A percentile compares a stretch with the other conserved stretches of the same genome.
Conservation (phyloP, 2,888 invertebrate genomes). For the Drosophila peninsularis region DNA sequence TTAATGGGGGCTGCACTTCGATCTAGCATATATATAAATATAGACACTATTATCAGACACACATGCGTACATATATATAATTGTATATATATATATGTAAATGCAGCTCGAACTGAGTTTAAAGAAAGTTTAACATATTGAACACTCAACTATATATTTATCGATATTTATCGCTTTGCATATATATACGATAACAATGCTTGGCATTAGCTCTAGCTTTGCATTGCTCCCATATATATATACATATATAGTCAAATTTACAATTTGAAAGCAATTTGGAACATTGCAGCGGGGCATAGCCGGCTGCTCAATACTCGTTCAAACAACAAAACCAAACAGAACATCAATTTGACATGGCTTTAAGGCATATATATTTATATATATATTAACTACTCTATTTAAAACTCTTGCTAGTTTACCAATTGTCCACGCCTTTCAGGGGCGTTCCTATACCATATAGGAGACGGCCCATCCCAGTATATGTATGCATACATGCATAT, state of each 20-base stretch:
- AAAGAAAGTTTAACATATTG: slow-evolving; percentile 24
- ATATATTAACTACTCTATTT: background rate
- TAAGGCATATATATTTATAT: background rate
- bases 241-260: slow-evolving; percentile 5
- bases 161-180: background rate
- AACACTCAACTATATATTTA: slow-evolving; percentile 21
- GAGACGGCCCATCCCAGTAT: too few relatives aligned
- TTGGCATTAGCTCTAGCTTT: background rate
- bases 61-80: background rate
- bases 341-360: background rate
- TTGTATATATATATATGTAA: slow-evolving; percentile 32
- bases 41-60: background rate
- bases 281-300: background rate
- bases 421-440: background rate
- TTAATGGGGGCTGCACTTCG: slow-evolving; percentile 39
- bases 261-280: background rate
- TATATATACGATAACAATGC: background rate
- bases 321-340: background rate
- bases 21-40: slow-evolving; percentile 14
- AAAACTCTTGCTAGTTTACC: background rate
- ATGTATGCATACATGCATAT: too few relatives aligned
- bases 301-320: background rate
- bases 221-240: background rate
- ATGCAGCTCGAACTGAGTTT: slow-evolving; percentile 71
- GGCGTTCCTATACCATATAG: too few relatives aligned